phyloP scores from a whole-genome alignment of 2,113 vertebrate genomes.

The Progne subis region DNA sequence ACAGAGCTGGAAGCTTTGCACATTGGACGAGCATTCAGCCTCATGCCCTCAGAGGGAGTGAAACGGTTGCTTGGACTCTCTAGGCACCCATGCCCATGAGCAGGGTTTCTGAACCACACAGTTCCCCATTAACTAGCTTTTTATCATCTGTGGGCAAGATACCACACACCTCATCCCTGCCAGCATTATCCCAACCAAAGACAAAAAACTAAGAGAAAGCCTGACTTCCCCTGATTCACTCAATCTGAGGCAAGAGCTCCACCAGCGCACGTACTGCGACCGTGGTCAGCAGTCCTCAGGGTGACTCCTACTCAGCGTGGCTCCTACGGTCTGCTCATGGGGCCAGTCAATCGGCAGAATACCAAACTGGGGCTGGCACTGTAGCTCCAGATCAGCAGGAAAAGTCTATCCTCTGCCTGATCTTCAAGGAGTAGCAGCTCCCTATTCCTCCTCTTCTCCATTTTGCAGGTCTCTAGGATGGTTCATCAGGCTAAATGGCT shows the following conservation, averaged over 20 bases:
- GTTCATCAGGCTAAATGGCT: neutral
- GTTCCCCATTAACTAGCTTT: neutral
- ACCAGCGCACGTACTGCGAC: accelerated
- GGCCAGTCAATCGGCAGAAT: neutral
- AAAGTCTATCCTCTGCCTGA: neutral
- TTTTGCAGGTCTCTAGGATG: neutral
- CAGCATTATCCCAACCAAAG: neutral
- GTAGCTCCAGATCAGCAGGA: neutral
- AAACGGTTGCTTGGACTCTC: neutral
- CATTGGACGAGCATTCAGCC: neutral
- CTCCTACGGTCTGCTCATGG: neutral
- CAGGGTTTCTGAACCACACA: neutral
- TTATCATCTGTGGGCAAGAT: neutral
- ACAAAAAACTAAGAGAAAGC: neutral
- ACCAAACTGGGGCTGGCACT: neutral
- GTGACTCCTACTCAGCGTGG: accelerated
- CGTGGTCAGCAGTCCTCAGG: accelerated
- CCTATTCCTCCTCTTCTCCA: neutral
- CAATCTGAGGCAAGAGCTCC: neutral
- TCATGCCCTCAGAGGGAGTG: neutral
- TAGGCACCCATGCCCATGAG: neutral
- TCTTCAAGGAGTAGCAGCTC: neutral
- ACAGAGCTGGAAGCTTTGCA: neutral
- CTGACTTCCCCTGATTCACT: too few relatives aligned
- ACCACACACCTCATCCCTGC: neutral